Evolutionary conservation across 2,797 vertebrate species (phyloP).

Genomic region (Buphagus erythrorhynchus): DNA sequence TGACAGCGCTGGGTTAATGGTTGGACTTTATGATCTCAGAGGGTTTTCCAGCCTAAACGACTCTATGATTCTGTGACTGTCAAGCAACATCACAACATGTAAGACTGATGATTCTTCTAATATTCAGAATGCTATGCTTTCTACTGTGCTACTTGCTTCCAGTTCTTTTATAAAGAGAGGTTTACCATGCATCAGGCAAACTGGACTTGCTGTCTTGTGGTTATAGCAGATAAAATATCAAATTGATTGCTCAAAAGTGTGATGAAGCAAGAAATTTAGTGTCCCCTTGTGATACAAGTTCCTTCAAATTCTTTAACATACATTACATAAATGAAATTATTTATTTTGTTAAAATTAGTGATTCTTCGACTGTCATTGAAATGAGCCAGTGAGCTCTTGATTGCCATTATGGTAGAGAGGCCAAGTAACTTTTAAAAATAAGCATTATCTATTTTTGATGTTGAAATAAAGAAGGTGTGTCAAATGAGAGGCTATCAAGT

Average conservation of each 20-base stretch:
- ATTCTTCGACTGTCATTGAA: not conserved
- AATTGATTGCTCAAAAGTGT: not conserved
- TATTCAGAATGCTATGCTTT: not conserved
- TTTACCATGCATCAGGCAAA: not conserved
- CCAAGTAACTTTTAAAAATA: not conserved
- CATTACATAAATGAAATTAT: not conserved
- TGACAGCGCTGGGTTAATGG: not conserved
- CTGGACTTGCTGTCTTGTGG: not conserved
- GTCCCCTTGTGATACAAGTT: not conserved
- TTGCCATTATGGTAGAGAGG: not conserved
- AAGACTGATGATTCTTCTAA: not conserved
- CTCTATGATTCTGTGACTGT: not conserved
- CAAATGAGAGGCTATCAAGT: not conserved
- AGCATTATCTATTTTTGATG: not conserved
- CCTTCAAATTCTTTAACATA: not conserved
- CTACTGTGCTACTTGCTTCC: not conserved
- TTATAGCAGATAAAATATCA: not conserved
- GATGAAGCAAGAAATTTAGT: not conserved
- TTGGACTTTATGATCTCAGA: not conserved
- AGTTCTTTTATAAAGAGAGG: not conserved
- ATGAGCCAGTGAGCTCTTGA: not conserved
- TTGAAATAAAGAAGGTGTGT: not conserved
- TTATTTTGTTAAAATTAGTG: not conserved
- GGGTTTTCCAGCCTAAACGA: not conserved
- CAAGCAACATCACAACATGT: not conserved